Base-by-base conservation (phyloP, 2,113 vertebrate species). In the Dunckerocampus dactyliophorus region DNA sequence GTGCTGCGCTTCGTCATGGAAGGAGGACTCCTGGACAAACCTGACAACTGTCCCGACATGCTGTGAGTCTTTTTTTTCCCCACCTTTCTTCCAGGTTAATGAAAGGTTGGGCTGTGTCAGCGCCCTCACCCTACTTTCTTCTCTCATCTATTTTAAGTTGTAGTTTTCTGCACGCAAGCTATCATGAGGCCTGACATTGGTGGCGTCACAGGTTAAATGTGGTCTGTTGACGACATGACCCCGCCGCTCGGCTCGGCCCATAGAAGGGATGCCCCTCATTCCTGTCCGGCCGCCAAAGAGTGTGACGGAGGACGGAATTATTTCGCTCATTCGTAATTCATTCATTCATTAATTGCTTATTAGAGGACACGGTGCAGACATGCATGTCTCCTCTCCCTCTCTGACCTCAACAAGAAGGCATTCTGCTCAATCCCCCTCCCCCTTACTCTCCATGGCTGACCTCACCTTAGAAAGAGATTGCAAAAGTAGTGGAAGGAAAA, bases 1-100 rank as follows among this genome's bases (percentile, higher is more conserved):
- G 97, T 99, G 69, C 93, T 99, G 58, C 96, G 95, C 70, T 99
- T 98, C 0, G 97, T 99, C 82, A 99, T 99, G 95, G 97, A 99
- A 63, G 97, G 97, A 4, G 95, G 95, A 43, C 93, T 99, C 69
- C 87, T 99, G 90, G 97, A 99, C 51, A 97, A 98, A 75, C 95
- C 96, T 0, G 95, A 99, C 87, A 97, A 97, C 74, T 98, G 97
- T 74, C 94, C 95, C 0, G 96, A 98, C 85, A 97, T 98, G 95
- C 89, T 99, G 97, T 98, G 59, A 90, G 91, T 89, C 24, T 39
- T 19, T 52, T 39, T 14, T 31, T 16, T n/a, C 14, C 22, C 21
- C 6, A 3, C 4, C 2, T 19, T 39, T 13, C 12, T 39, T 21
- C 8, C 16, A n/a, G 19, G 16, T 56, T 70, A 52, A 21, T 7